Evolutionary conservation across 2,888 invertebrate genomes (phyloP).

Genomic region (Dromius quadrimaculatus): DNA sequence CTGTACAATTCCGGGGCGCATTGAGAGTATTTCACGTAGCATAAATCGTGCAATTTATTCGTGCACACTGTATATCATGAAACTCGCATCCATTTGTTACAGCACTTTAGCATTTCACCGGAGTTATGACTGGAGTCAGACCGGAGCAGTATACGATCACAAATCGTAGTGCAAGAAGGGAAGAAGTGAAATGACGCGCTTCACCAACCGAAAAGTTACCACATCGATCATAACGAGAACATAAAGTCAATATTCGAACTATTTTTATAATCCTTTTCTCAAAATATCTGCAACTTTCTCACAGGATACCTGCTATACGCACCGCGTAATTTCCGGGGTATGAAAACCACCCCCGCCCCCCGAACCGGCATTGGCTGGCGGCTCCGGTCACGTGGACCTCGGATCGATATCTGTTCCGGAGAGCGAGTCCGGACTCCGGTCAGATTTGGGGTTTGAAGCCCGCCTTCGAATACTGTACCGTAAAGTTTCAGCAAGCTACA

Average conservation of each 20-base stretch:
- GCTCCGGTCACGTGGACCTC: slow-evolving; percentile 50
- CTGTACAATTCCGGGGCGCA: slow-evolving; percentile 6
- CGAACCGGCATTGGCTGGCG: slow-evolving; percentile 40
- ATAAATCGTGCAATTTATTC: slow-evolving; percentile 40
- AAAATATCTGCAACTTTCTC: not conserved
- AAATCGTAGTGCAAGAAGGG: no score
- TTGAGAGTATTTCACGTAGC: slow-evolving; percentile 13
- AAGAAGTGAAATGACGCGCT: slow-evolving; percentile 31
- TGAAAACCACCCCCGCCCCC: slow-evolving; percentile 23
- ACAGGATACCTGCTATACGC: not conserved
- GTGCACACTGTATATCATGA: slow-evolving; percentile 20
- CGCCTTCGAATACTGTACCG: slow-evolving; percentile 30
- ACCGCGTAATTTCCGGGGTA: slow-evolving; percentile 10
- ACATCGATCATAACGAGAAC: slow-evolving; percentile 16
- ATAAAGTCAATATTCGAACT: not conserved
- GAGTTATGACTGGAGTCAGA: not conserved
- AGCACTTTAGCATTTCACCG: slow-evolving; percentile 21
- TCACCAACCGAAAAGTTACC: slow-evolving; percentile 17
- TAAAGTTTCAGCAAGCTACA: not conserved
- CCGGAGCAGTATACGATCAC: not conserved
- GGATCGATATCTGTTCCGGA: slow-evolving; percentile 52
- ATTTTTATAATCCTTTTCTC: not conserved
- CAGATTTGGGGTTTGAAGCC: slow-evolving; percentile 44
- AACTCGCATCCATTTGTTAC: slow-evolving; percentile 35
- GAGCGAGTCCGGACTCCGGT: slow-evolving; percentile 37